phyloP scores from a whole-genome alignment of 1,140 invertebrate species.

The Aphidius gifuensis region DNA sequence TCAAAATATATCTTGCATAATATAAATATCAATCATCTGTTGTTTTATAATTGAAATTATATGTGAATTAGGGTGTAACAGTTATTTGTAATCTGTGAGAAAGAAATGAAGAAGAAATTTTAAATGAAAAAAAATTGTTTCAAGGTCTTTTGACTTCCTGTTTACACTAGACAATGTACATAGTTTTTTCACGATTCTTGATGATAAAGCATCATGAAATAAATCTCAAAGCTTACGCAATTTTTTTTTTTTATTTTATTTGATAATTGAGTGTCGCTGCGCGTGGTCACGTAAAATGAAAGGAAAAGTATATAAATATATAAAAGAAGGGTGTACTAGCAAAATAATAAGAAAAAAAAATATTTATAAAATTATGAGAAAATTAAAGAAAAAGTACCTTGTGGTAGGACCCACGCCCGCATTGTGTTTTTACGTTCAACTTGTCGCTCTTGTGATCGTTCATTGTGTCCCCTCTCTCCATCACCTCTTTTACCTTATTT shows the following conservation, averaged over 20 bases:
- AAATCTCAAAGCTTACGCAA: slow-evolving; percentile 21
- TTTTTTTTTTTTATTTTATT: slow-evolving; percentile 26
- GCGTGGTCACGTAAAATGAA: slow-evolving; percentile 22
- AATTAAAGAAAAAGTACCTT: slow-evolving; percentile 14
- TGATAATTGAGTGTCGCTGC: background rate
- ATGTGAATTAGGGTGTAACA: no score
- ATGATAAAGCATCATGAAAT: slow-evolving; percentile 14
- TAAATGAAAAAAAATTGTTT: slow-evolving; percentile 31
- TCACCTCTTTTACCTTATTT: slow-evolving; percentile 8
- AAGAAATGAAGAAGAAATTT: background rate
- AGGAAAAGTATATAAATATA: slow-evolving; percentile 29
- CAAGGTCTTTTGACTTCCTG: slow-evolving; percentile 29
- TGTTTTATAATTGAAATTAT: no score
- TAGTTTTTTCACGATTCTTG: no score
- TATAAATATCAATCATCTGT: background rate
- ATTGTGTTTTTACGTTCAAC: slow-evolving; percentile 25
- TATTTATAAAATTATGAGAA: slow-evolving; percentile 6
- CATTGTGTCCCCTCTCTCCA: slow-evolving; percentile 17
- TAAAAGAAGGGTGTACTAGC: background rate
- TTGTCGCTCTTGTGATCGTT: slow-evolving; percentile 24
- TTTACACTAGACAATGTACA: no score
- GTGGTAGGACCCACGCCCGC: slow-evolving; percentile 26
- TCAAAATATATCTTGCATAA: background rate
- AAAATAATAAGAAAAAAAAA: slow-evolving; percentile 10
- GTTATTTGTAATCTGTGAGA: background rate